phyloP scores from a whole-genome alignment of 2,113 vertebrate species.

The Cynopterus brachyotis region DNA sequence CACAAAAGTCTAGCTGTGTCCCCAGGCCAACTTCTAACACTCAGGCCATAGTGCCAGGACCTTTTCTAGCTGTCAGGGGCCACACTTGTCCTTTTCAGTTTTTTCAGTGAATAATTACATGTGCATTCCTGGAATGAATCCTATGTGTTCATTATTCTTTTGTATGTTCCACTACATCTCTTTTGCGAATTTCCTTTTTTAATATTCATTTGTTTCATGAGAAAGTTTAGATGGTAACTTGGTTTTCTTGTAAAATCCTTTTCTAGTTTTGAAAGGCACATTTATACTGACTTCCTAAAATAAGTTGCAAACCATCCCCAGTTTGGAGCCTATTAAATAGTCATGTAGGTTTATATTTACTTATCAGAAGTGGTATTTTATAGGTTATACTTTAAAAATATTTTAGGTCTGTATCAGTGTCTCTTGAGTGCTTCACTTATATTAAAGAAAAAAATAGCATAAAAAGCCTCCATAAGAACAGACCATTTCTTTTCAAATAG shows the following conservation, averaged over 20 bases:
- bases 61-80: not conserved
- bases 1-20: not conserved
- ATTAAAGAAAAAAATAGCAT: not conserved
- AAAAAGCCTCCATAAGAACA: conserved; percentile 21
- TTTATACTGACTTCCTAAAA: not conserved
- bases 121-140: not conserved
- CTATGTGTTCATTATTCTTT: not conserved
- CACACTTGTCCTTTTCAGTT: not conserved
- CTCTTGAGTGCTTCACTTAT: conserved; percentile 45
- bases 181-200: not conserved
- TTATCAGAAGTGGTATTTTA: conserved; percentile 37
- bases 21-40: not conserved
- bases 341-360: not conserved
- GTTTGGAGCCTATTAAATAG: not conserved
- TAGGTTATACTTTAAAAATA: conserved; percentile 60
- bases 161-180: not conserved
- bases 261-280: not conserved
- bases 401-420: not conserved
- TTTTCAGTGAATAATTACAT: not conserved
- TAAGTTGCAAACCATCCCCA: not conserved
- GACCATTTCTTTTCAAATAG: not conserved
- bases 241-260: not conserved
- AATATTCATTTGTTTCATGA: not conserved
- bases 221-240: not conserved
- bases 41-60: too few relatives aligned